Conservation (phyloP, 1,140 invertebrate species). For the Procambarus virginalis region DNA sequence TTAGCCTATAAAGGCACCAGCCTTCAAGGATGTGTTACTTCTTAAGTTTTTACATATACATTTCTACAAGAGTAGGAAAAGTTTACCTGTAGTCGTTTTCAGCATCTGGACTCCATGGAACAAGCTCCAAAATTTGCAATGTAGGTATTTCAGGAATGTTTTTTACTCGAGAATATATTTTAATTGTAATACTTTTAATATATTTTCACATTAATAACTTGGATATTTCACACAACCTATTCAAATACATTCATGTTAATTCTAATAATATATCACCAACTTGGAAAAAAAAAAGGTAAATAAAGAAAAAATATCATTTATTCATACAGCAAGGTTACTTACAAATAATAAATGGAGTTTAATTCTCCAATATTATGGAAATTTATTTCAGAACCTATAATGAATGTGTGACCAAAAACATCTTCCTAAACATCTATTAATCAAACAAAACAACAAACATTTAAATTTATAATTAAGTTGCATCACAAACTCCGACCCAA, state of each 20-base stretch:
- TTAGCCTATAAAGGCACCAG: too few relatives aligned
- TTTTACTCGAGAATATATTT: too few relatives aligned
- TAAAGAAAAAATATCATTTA: constrained; percentile 60
- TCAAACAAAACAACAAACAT: not conserved
- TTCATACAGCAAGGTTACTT: constrained; percentile 56
- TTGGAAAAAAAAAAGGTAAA: not conserved
- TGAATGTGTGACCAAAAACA: constrained; percentile 34
- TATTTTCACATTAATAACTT: too few relatives aligned
- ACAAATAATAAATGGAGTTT: constrained; percentile 45
- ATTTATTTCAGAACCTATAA: constrained; percentile 31
- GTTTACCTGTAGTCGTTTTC: too few relatives aligned
- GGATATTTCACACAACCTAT: too few relatives aligned
- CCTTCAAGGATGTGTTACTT: too few relatives aligned
- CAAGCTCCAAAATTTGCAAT: too few relatives aligned
- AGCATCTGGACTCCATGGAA: too few relatives aligned
- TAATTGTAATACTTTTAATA: too few relatives aligned
- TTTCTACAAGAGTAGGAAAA: too few relatives aligned
- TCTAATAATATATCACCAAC: not conserved
- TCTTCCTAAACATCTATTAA: not conserved
- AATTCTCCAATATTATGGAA: not conserved
- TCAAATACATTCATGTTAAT: not conserved
- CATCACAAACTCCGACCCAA: not conserved
- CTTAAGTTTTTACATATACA: too few relatives aligned
- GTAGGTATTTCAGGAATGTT: too few relatives aligned
- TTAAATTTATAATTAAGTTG: not conserved